Conservation (phyloP, 2,113 vertebrate species). For the Eublepharis macularius region DNA sequence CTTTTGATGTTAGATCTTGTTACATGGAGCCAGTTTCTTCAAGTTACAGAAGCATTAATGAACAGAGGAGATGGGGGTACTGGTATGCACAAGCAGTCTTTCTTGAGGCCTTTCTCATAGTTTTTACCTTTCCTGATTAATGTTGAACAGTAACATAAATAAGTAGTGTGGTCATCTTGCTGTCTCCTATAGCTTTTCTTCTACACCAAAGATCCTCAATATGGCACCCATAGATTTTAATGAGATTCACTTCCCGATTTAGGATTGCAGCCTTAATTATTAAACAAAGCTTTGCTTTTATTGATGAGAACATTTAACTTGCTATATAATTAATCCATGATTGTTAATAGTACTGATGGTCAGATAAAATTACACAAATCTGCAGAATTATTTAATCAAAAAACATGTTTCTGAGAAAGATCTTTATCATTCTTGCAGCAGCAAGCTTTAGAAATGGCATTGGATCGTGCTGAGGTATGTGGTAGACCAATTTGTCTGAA, state of each 20-base stretch:
- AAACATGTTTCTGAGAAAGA: slow-evolving; percentile 17
- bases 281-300: not conserved
- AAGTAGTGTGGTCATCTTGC: not conserved
- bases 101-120: not conserved
- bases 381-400: not conserved
- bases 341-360: not conserved
- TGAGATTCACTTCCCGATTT: not conserved
- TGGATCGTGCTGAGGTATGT: slow-evolving; percentile 97
- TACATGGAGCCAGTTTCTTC: not conserved
- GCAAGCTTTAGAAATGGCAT: slow-evolving; percentile 95
- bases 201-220: too few relatives aligned
- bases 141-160: too few relatives aligned
- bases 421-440: slow-evolving; percentile 80
- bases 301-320: not conserved
- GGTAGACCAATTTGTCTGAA: not conserved
- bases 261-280: not conserved
- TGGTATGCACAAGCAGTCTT: not conserved
- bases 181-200: too few relatives aligned
- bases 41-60: not conserved
- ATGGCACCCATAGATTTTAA: not conserved
- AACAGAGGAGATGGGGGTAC: not conserved
- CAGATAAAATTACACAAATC: not conserved
- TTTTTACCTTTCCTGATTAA: not conserved
- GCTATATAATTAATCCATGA: not conserved
- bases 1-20: not conserved